Evolutionary conservation across 2,797 vertebrate genomes (phyloP).

Genomic region (Todus mexicanus): DNA sequence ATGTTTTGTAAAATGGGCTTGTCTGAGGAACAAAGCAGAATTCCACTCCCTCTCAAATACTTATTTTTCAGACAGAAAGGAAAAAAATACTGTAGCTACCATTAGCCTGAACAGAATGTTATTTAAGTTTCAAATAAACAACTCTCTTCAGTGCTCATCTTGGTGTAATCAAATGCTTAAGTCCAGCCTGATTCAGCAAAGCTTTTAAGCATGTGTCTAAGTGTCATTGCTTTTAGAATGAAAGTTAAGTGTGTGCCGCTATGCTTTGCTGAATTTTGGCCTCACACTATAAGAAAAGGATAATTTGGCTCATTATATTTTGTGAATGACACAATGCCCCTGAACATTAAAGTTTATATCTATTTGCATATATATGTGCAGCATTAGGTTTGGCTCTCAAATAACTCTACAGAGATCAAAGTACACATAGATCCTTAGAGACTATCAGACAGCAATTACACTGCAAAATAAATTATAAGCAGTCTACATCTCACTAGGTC

Average conservation of each 20-base stretch:
- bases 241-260: constrained; percentile 27
- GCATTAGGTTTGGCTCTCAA: constrained; percentile 33
- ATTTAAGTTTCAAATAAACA: not conserved
- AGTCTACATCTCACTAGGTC: not conserved
- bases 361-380: constrained; percentile 56
- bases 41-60: not conserved
- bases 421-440: constrained; percentile 39
- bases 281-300: constrained; percentile 14
- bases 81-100: not conserved
- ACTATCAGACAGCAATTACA: constrained; percentile 43
- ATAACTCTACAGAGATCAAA: constrained; percentile 50
- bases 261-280: constrained; percentile 58
- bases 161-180: not conserved
- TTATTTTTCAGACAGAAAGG: not conserved
- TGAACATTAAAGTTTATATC: constrained; percentile 50
- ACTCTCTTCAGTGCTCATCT: not conserved
- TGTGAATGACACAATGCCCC: constrained; percentile 59
- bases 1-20: not conserved
- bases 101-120: not conserved
- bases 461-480: constrained; percentile 38
- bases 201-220: not conserved
- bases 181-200: constrained; percentile 20
- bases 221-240: constrained; percentile 35
- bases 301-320: constrained; percentile 58
- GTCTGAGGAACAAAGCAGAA: not conserved